Evolutionary conservation across 2,113 vertebrate genomes (phyloP).

Genomic region (Thunnus thynnus): DNA sequence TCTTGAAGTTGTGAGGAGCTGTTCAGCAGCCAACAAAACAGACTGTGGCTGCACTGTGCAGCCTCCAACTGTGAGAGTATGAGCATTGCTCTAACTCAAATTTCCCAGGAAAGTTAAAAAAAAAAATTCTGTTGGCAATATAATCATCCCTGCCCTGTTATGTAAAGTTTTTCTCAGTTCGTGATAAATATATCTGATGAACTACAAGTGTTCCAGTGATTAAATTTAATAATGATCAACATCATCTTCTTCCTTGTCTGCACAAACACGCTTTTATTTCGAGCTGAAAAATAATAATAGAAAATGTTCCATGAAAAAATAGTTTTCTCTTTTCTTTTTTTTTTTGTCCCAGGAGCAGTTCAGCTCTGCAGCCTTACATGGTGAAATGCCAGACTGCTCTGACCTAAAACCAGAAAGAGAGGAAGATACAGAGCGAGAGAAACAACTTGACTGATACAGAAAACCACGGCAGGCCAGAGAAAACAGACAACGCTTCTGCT

Average conservation of each 20-base stretch:
- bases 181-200: neutral
- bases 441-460: slow-evolving; percentile 15
- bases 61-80: neutral
- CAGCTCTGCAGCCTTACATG: slow-evolving; percentile 74
- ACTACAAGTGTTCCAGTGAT: neutral
- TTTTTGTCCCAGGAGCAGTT: slow-evolving; percentile 4
- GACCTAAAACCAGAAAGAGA: slow-evolving; percentile 20
- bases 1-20: neutral
- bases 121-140: neutral
- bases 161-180: neutral
- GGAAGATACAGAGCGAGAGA: slow-evolving; percentile 36
- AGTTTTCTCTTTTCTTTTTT: slow-evolving; percentile 1
- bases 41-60: neutral
- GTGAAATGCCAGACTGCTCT: slow-evolving; percentile 59
- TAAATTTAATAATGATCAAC: neutral
- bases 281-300: slow-evolving; percentile 9
- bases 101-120: neutral
- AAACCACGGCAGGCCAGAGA: neutral
- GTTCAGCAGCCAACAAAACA: neutral
- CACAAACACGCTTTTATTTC: slow-evolving; percentile 14
- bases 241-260: neutral
- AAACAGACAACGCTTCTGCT: slow-evolving; percentile 8
- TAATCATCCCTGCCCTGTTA: neutral
- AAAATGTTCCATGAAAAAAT: slow-evolving; percentile 32
- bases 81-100: neutral